Base-by-base conservation (phyloP, 2,888 invertebrate genomes). In the Drosophila gaucha region DNA sequence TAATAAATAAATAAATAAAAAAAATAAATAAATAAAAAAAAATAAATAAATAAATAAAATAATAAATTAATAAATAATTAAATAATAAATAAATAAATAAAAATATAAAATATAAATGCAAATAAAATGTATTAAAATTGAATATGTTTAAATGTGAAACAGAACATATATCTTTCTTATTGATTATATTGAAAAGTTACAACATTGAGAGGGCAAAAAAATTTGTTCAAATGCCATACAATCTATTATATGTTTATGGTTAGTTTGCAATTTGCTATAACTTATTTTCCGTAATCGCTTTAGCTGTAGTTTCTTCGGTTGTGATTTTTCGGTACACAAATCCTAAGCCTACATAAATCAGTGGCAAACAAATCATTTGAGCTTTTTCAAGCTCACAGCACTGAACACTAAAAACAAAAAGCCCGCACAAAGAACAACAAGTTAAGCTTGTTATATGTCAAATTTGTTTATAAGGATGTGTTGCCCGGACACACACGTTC, bases 381-480 rank as follows among this genome's bases (percentile, higher is more conserved):
- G 79, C 67, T 60, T 66, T 56, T 38, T 62, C 63, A 41, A 59
- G 65, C 62, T 24, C 22, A 31, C 50, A 38, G 16, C 54, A 18
- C 12, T 16, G 28, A 22, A 22, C 41, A 64, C 35, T 58, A 30
- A 66, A 14, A 28, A 30, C 8, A 18, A 55, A 54, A 58, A 43
- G 65, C 59, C 43, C 43, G 30, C 54, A 64, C 63, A 68, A 67
- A 74, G 83, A 70, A 73, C 80, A 84, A 67, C 67, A 82, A 80
- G 87, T 74, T 86, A 82, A 82, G 87, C 84, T 86, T 74, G 80
- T 74, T 76, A 84, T 67, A 84, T 86, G 87, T 80, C 77, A 82
- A 83, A 80, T 80, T 79, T 78, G 80, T 86, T 74, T 77, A 84
- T 71, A 68, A 67, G 67, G 38, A 67, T 72, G 56, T 68, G 69